Conservation (phyloP, 1,140 invertebrate species). For the Anastrepha obliqua region DNA sequence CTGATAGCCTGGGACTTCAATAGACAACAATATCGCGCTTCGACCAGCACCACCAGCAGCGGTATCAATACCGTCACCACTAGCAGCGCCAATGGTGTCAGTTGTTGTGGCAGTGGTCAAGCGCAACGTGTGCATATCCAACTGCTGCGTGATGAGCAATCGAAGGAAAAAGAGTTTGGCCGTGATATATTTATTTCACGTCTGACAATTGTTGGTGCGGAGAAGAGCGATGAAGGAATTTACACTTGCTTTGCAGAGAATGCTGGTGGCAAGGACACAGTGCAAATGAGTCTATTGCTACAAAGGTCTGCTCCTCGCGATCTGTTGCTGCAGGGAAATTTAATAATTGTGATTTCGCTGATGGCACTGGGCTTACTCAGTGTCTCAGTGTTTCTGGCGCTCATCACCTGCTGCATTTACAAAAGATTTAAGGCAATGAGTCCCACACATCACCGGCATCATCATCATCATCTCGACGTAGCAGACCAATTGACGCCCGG, state of each 20-base stretch:
- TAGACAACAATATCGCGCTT: conserved; percentile 68
- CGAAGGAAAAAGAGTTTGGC: conserved; percentile 60
- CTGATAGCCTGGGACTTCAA: conserved; percentile 84
- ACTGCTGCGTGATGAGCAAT: conserved; percentile 60
- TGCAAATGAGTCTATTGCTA: conserved; percentile 74
- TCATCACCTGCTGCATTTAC: conserved; percentile 65
- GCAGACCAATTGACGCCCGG: conserved; percentile 56
- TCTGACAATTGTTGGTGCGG: conserved; percentile 83
- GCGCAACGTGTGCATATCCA: conserved; percentile 62
- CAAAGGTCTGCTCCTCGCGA: conserved; percentile 56
- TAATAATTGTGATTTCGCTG: conserved; percentile 62
- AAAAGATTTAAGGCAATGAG: conserved; percentile 63
- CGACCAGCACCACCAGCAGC: conserved; percentile 10
- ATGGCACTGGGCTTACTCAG: conserved; percentile 64
- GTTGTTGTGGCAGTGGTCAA: conserved; percentile 56
- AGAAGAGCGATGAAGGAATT: conserved; percentile 85
- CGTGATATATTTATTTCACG: conserved; percentile 73
- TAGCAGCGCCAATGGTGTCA: neutral
- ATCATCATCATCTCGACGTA: conserved; percentile 58
- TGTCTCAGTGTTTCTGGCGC: conserved; percentile 63
- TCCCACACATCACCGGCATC: conserved; percentile 56
- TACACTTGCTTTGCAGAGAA: conserved; percentile 91
- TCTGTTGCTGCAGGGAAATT: conserved; percentile 60
- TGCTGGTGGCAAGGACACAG: conserved; percentile 84
- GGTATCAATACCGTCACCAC: neutral